Evolutionary conservation across 1,140 invertebrate species (phyloP).

Genomic region (Diuraphis noxia): DNA sequence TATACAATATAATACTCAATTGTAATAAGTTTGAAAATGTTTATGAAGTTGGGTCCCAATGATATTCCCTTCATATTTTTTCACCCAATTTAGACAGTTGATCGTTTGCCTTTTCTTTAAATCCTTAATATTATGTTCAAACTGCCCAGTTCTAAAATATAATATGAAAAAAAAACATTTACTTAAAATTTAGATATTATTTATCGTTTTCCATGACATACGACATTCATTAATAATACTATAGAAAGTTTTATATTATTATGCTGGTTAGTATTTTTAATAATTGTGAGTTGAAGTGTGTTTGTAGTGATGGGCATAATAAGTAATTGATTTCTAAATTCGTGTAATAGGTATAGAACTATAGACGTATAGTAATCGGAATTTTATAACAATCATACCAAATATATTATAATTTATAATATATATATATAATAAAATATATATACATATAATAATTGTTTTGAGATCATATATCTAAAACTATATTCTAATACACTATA

Average conservation of each 20-base stretch:
- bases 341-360: not conserved
- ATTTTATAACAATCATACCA: not conserved
- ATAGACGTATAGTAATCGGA: not conserved
- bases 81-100: not conserved
- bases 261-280: not conserved
- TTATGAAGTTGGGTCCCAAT: not conserved
- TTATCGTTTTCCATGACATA: not conserved
- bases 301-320: slow-evolving; percentile 2
- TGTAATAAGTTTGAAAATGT: not conserved
- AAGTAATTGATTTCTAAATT: slow-evolving; percentile 17
- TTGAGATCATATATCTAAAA: not conserved
- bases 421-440: too few species aligned
- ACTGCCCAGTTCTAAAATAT: not conserved
- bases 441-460: not conserved
- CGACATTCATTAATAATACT: not conserved
- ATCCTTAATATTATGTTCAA: not conserved
- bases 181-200: not conserved
- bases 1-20: too few species aligned
- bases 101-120: not conserved
- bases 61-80: not conserved
- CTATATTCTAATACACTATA: too few species aligned
- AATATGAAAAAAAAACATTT: not conserved
- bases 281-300: not conserved
- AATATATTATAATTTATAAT: not conserved
- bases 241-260: not conserved